phyloP scores from a whole-genome alignment of 2,797 vertebrate species.

The Synanceia verrucosa region DNA sequence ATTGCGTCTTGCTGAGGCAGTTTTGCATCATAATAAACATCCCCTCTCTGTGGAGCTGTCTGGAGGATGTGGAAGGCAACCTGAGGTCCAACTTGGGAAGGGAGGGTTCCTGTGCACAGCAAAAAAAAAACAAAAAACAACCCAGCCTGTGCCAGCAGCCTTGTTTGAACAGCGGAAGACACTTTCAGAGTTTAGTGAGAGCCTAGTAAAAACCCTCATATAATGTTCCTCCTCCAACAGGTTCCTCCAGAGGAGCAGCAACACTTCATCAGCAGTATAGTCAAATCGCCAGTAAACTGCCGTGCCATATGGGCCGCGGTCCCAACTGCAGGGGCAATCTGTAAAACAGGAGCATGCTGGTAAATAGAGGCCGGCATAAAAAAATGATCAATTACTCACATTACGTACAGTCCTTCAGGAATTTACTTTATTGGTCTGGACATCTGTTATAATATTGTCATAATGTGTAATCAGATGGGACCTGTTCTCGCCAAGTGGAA shows the following conservation, averaged over 20 bases:
- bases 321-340: conserved; percentile 95
- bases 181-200: conserved; percentile 69
- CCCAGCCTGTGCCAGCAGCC: conserved; percentile 65
- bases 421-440: conserved; percentile 99
- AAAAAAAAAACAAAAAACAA: conserved; percentile 68
- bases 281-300: conserved; percentile 89
- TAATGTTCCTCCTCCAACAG: conserved; percentile 87
- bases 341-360: conserved; percentile 93
- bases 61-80: conserved; percentile 78
- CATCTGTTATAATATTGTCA: conserved; percentile 99
- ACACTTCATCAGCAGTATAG: conserved; percentile 87
- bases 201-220: conserved; percentile 62
- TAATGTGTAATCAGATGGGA: conserved; percentile 99
- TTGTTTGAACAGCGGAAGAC: conserved; percentile 74
- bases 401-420: conserved; percentile 97
- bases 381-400: conserved; percentile 99
- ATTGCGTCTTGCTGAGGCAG: conserved; percentile 69
- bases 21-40: conserved; percentile 84
- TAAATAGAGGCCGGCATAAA: conserved; percentile 90
- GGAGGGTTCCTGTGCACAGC: conserved; percentile 73
- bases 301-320: conserved; percentile 93
- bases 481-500: conserved; percentile 92
- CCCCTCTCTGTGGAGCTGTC: conserved; percentile 69
- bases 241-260: conserved; percentile 85
- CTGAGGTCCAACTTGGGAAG: conserved; percentile 72